Evolutionary conservation across 1,140 invertebrate genomes (phyloP), one percentile per base, ranked within the genome.

Genomic region (Schlechtendalia chinensis): DNA sequence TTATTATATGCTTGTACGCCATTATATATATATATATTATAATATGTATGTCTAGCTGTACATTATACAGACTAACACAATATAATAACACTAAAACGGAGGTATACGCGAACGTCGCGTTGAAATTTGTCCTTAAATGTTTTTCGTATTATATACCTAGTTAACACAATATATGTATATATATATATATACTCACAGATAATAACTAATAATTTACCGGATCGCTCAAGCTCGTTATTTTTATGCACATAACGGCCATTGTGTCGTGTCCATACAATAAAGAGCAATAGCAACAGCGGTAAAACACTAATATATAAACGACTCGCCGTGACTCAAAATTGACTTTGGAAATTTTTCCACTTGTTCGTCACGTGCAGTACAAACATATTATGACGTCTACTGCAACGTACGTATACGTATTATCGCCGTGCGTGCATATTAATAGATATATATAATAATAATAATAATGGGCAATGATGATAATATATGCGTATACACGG

Each of bases 401-500:
- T 50, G 47, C 47, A 50, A 50, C 47, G 17, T n/a, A 16, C 5
- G 4, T 24, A n/a, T 54, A n/a, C 56, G 8, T 39, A 59, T 6
- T 63, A 61, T 19, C 47, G 12, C 47, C 58, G 17, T 79, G 74
- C 32, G 59, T 63, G 47, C 56, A 58, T 56, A 47, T 47, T n/a
- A 69, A n/a, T 22, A 75, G 47, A 50, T 50, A 50, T n/a, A n/a
- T n/a, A 50, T 50, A 14, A 50, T 50, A 50, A 50, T 50, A 50
- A 50, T 11, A 11, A 50, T 50, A 50, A 50, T 50, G 12, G 47
- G 14, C 47, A 14, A 14, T 12, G 14, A 50, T 50, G 47, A 50
- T 50, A 58, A 77, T 77, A 45, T 79, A 79, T 79, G 58, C 75
- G 75, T 50, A 27, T 50, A n/a, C 75, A 79, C 39, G 54, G 32